Percentiles rank a stretch among this genome's conserved stretches.
Conservation (phyloP, 2,888 invertebrate genomes). For the Pachymerium ferrugineum region DNA sequence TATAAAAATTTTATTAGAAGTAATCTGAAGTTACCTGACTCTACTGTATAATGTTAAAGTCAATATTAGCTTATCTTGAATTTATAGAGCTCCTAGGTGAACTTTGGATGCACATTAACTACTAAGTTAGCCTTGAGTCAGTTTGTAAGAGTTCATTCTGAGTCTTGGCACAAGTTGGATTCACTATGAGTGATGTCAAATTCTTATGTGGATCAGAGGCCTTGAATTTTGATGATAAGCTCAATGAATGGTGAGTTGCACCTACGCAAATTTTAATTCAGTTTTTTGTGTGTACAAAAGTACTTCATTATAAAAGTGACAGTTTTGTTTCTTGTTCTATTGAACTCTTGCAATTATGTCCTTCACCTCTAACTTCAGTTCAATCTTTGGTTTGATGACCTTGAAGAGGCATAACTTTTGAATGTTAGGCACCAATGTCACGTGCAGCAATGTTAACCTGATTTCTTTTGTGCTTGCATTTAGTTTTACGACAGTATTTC, state of each 20-base stretch:
- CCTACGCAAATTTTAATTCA: neutral
- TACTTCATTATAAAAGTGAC: neutral
- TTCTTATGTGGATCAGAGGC: neutral
- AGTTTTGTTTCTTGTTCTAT: neutral
- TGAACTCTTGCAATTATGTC: slow-evolving; percentile 7
- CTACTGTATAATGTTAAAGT: neutral
- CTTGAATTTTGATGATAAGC: neutral
- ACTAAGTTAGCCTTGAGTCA: neutral
- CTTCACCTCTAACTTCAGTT: slow-evolving; percentile 20
- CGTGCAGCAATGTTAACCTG: too few species aligned
- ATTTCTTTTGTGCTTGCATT: too few species aligned
- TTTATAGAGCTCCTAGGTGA: slow-evolving; percentile 9
- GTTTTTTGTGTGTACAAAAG: neutral
- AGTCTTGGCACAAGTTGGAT: neutral
- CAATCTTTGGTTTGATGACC: slow-evolving; percentile 20
- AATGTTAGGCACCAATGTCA: too few species aligned
- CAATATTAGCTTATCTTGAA: slow-evolving; percentile 4
- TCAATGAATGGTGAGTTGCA: slow-evolving; percentile 2
- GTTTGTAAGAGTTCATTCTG: slow-evolving; percentile 12
- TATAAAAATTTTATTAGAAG: too few species aligned
- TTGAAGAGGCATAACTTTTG: too few species aligned
- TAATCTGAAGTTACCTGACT: neutral
- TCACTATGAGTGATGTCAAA: neutral
- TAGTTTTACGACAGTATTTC: too few species aligned
- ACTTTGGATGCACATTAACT: slow-evolving; percentile 15